A percentile compares a stretch with the other conserved stretches of the same genome.
phyloP scores from a whole-genome alignment of 2,113 vertebrate genomes.

The Syngnathoides biaculeatus region DNA sequence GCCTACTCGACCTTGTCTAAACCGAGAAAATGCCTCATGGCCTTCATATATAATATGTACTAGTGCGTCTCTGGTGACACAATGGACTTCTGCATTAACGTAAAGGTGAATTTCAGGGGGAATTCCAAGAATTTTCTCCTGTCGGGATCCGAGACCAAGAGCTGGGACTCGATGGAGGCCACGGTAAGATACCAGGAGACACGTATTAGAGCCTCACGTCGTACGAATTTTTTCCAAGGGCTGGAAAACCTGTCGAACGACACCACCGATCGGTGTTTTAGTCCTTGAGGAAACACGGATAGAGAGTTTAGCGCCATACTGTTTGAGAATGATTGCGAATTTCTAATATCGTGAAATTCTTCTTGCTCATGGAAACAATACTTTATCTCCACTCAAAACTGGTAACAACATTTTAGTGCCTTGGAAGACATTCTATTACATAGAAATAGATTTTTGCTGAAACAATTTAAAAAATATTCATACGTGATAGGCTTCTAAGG shows the following conservation, averaged over 20 bases:
- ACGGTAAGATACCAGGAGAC: conserved; percentile 77
- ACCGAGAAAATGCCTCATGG: conserved; percentile 1
- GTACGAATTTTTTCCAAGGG: too few species aligned
- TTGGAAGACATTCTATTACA: too few species aligned
- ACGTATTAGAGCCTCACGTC: background rate
- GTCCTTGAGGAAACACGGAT: background rate
- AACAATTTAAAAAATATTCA: background rate
- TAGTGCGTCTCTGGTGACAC: conserved; percentile 16
- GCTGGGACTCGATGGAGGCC: conserved; percentile 91
- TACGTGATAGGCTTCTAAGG: background rate
- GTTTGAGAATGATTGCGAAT: too few species aligned
- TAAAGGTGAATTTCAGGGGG: conserved; percentile 76
- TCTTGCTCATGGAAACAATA: too few species aligned
- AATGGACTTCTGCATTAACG: conserved; percentile 74
- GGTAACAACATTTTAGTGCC: too few species aligned
- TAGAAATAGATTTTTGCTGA: background rate
- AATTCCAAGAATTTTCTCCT: conserved; percentile 78
- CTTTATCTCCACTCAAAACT: too few species aligned
- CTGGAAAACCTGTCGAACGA: too few species aligned
- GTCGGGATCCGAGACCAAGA: conserved; percentile 82
- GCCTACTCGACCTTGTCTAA: background rate
- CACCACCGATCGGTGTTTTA: too few species aligned
- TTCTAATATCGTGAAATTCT: too few species aligned
- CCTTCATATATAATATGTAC: conserved; percentile 30
- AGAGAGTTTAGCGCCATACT: background rate